Percentiles rank a stretch among this genome's conserved stretches.
These are phyloP conservation scores for Hippocampus comes DNA, from an alignment of 2,113 vertebrate genomes.

Conservation along the genomic window DNA sequence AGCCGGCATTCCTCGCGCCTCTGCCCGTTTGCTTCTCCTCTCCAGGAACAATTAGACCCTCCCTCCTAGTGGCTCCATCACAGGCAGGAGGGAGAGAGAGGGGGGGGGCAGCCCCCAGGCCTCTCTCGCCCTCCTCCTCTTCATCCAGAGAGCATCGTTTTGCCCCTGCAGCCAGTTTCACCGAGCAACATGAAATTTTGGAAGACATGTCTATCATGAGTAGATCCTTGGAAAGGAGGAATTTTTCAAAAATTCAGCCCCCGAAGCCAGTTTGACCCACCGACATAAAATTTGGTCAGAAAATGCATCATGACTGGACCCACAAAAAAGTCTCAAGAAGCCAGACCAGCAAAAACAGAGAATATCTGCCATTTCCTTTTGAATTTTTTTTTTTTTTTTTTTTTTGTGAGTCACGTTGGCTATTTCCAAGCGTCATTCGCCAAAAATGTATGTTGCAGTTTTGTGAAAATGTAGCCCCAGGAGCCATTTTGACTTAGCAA, in stretches of 20 bases:
- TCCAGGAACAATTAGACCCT: conserved; percentile 58
- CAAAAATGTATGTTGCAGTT: no score
- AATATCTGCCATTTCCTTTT: not conserved
- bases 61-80: conserved; percentile 64
- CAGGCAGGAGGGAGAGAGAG: conserved; percentile 18
- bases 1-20: not conserved
- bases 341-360: not conserved
- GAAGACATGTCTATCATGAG: not conserved
- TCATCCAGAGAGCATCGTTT: conserved; percentile 44
- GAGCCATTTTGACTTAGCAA: no score
- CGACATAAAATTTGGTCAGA: not conserved
- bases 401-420: no score
- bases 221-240: not conserved
- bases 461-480: no score
- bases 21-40: conserved; percentile 33
- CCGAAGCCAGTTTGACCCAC: not conserved
- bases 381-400: no score
- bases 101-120: conserved; percentile 35
- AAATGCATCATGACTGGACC: not conserved
- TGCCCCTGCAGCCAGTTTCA: conserved; percentile 41
- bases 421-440: no score
- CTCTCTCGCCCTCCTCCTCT: conserved; percentile 35
- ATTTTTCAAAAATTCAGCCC: not conserved
- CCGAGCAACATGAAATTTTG: not conserved
- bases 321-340: not conserved